These are phyloP conservation scores for Noctua comes DNA, from an alignment of 2,888 invertebrate species.

Conservation along the genomic window DNA sequence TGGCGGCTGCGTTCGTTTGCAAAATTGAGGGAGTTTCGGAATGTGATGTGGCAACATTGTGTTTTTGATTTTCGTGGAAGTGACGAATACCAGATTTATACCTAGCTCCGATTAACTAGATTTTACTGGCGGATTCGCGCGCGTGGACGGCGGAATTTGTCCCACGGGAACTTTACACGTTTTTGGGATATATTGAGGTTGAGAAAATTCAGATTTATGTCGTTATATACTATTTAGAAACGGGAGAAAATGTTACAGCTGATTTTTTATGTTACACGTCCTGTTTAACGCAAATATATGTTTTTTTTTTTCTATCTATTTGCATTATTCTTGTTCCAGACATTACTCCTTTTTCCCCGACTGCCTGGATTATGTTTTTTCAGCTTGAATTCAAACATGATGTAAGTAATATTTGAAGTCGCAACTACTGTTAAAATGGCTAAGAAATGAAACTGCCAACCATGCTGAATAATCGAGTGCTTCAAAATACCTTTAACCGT, in stretches of 20 bases:
- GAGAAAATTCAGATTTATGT: not conserved
- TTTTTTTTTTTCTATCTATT: not conserved
- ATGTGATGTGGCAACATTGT: not conserved
- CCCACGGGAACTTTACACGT: not conserved
- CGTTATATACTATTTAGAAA: not conserved
- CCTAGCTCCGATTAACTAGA: not conserved
- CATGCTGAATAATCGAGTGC: constrained; percentile 7
- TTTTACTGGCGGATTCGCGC: not conserved
- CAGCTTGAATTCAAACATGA: not conserved
- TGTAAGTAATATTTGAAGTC: not conserved
- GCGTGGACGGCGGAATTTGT: not conserved
- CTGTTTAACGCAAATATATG: not conserved
- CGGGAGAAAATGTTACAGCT: not conserved
- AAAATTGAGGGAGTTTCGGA: constrained; percentile 7
- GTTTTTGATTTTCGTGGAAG: not conserved
- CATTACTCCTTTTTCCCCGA: not conserved
- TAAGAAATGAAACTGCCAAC: constrained; percentile 1
- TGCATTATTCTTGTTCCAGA: not conserved
- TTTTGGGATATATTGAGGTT: not conserved
- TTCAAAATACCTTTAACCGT: not conserved
- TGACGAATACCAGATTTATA: not conserved
- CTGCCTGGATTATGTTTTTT: not conserved
- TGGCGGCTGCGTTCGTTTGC: constrained; percentile 36
- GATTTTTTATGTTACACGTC: not conserved
- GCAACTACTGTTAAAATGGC: not conserved